Evolutionary conservation across 2,797 vertebrate genomes (phyloP).

Genomic region (Morelia viridis): DNA sequence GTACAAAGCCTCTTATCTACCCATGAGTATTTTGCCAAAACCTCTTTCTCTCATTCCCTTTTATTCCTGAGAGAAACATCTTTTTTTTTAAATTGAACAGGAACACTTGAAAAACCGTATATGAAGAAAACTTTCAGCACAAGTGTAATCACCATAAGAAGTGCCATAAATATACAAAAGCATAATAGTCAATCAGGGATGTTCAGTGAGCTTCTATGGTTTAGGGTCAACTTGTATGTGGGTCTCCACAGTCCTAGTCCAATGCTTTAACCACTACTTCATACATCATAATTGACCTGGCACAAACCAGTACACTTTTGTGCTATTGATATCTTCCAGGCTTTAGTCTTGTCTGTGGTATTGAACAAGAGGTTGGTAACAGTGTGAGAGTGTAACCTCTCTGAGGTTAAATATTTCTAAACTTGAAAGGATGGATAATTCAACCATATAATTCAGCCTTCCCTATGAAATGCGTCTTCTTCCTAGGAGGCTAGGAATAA

Average conservation of each 20-base stretch:
- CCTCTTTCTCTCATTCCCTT: background rate
- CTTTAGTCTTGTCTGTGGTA: background rate
- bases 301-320: background rate
- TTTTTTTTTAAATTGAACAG: background rate
- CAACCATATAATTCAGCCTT: background rate
- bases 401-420: background rate
- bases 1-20: background rate
- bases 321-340: background rate
- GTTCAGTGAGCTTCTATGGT: background rate
- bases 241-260: background rate
- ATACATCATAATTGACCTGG: background rate
- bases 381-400: background rate
- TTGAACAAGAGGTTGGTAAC: background rate
- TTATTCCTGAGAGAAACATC: background rate
- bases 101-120: background rate
- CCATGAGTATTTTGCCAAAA: background rate
- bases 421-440: background rate
- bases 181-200: background rate
- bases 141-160: no score
- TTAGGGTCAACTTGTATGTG: background rate
- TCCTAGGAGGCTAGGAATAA: background rate
- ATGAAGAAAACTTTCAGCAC: background rate
- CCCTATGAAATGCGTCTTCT: background rate
- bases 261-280: background rate
- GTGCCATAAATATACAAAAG: background rate